These are phyloP conservation scores for Drosophila histrio DNA, from an alignment of 2,888 invertebrate genomes.

Conservation along the genomic window DNA sequence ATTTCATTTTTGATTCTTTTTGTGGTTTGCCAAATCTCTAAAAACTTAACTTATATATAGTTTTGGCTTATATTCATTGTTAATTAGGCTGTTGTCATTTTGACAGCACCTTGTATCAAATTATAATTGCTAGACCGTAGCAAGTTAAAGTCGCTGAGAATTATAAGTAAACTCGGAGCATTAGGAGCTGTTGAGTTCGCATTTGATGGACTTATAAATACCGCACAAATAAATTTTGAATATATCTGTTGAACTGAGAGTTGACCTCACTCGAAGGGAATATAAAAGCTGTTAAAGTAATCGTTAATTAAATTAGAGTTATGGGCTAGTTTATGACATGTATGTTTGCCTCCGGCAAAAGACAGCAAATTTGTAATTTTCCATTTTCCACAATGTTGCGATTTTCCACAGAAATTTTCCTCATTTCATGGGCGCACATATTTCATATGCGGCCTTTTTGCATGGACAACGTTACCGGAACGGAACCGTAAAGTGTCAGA, in stretches of 20 bases:
- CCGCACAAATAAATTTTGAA: neutral
- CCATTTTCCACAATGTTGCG: slow-evolving; percentile 84
- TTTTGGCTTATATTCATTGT: neutral
- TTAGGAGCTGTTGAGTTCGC: neutral
- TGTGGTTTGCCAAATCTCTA: neutral
- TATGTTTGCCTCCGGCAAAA: slow-evolving; percentile 19
- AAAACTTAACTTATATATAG: neutral
- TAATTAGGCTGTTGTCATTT: slow-evolving; percentile 40
- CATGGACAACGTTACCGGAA: slow-evolving; percentile 21
- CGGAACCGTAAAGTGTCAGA: slow-evolving; percentile 60
- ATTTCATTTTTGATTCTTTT: too few relatives aligned
- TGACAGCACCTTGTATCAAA: slow-evolving; percentile 57
- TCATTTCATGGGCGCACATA: slow-evolving; percentile 81
- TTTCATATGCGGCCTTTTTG: slow-evolving; percentile 58
- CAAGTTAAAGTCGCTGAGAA: slow-evolving; percentile 70
- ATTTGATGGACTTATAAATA: slow-evolving; percentile 19
- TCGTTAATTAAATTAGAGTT: slow-evolving; percentile 4
- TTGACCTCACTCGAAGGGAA: neutral
- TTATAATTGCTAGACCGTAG: slow-evolving; percentile 82
- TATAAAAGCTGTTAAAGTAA: slow-evolving; percentile 1
- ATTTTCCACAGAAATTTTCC: slow-evolving; percentile 83
- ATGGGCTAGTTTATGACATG: slow-evolving; percentile 13
- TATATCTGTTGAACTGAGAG: neutral
- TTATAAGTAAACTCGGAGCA: slow-evolving; percentile 54
- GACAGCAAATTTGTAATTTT: slow-evolving; percentile 55